Conservation (phyloP, 2,113 vertebrate species). For the Polypterus senegalus region DNA sequence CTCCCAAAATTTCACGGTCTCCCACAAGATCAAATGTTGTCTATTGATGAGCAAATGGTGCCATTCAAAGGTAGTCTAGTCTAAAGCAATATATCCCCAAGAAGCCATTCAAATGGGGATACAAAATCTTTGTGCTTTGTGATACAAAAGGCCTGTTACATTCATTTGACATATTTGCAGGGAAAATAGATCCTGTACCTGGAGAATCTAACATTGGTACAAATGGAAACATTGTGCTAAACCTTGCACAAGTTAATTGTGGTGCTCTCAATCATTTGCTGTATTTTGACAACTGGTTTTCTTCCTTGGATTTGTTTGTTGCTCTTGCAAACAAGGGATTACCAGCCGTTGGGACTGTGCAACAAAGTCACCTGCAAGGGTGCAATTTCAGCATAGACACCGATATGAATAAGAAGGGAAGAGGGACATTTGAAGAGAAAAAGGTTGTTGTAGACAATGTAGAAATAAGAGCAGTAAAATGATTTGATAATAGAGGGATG, state of each 20-base stretch:
- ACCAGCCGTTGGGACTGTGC: conserved; percentile 16
- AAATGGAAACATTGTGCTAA: too few species aligned
- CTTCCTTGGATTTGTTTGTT: conserved; percentile 17
- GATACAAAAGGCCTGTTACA: too few species aligned
- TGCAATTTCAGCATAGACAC: conserved; percentile 17
- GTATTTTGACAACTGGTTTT: conserved; percentile 18
- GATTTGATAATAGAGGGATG: conserved; percentile 17
- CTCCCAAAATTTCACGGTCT: too few species aligned
- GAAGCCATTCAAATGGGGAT: too few species aligned
- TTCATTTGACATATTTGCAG: too few species aligned
- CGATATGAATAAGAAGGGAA: conserved; percentile 14
- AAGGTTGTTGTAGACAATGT: conserved; percentile 14
- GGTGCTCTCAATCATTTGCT: conserved; percentile 14
- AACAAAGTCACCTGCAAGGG: conserved; percentile 12
- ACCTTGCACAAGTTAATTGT: conserved; percentile 15
- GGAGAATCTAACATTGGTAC: too few species aligned
- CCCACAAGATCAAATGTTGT: too few species aligned
- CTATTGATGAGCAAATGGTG: too few species aligned
- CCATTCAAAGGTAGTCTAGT: too few species aligned
- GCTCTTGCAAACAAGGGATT: conserved; percentile 18
- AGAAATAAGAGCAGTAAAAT: conserved; percentile 13
- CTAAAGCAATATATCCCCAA: too few species aligned
- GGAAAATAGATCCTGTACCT: too few species aligned
- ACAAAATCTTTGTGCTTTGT: too few species aligned
- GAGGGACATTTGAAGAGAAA: conserved; percentile 16